A percentile compares a stretch with the other conserved stretches of the same genome.
Conservation (phyloP, 2,113 vertebrate genomes). For the Lasiurus cinereus region DNA sequence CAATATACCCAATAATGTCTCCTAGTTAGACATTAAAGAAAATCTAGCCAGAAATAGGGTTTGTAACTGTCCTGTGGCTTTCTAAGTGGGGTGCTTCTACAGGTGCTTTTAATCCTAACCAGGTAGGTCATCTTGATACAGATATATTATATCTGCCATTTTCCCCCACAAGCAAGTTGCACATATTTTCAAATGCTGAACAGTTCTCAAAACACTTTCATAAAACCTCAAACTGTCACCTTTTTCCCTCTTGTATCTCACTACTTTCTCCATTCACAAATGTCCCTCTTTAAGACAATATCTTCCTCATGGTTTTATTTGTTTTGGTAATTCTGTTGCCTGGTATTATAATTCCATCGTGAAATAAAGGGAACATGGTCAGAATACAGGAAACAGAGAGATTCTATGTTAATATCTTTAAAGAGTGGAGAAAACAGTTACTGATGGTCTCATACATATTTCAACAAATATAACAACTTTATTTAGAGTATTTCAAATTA, state of each 20-base stretch:
- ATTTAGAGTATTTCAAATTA: constrained; percentile 40
- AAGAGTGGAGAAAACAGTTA: not conserved
- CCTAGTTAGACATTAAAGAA: not conserved
- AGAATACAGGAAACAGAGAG: not conserved
- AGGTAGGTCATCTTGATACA: not conserved
- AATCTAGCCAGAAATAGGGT: not conserved
- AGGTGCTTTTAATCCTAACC: not conserved
- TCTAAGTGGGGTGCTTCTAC: not conserved
- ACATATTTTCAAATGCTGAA: not conserved
- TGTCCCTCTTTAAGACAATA: not conserved
- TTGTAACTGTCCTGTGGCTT: not conserved
- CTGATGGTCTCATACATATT: constrained; percentile 25
- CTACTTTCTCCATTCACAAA: not conserved
- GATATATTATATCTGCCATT: not conserved
- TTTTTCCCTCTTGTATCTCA: not conserved
- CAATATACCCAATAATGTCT: not conserved
- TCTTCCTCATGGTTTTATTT: not conserved
- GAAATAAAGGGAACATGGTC: not conserved
- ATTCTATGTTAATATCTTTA: constrained; percentile 33
- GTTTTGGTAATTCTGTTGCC: not conserved
- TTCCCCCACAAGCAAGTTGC: not conserved
- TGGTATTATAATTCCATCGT: not conserved
- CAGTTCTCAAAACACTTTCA: not conserved
- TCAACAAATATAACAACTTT: constrained; percentile 58
- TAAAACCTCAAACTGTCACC: not conserved